A percentile compares a stretch with the other conserved stretches of the same genome.
Evolutionary conservation across 2,888 invertebrate genomes (phyloP).

Genomic region (Apodemia hepburni): DNA sequence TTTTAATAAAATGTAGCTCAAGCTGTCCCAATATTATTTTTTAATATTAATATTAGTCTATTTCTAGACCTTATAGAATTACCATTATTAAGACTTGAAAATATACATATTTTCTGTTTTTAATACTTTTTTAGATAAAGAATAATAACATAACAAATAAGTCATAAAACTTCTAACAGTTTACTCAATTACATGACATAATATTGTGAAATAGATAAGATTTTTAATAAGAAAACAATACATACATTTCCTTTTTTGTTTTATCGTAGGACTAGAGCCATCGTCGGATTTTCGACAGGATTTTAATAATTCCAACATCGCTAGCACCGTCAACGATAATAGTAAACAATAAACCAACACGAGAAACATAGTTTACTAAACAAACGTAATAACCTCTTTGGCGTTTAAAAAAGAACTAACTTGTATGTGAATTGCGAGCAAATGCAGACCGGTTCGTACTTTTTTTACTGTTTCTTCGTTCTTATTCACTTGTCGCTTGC

Average conservation of each 20-base stretch:
- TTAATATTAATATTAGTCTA: no score
- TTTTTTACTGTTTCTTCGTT: neutral
- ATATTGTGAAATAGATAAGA: neutral
- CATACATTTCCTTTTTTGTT: neutral
- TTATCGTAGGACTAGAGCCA: neutral
- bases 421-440: neutral
- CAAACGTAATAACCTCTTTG: neutral
- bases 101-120: no score
- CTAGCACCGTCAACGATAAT: neutral
- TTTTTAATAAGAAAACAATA: neutral
- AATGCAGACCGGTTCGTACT: conserved; percentile 1
- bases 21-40: no score
- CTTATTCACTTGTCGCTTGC: neutral
- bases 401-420: conserved; percentile 2
- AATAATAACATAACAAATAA: no score
- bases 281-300: conserved; percentile 4
- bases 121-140: no score
- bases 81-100: no score
- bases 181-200: neutral
- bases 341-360: neutral
- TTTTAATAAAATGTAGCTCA: no score
- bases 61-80: no score
- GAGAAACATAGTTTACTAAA: neutral
- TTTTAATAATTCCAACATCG: neutral
- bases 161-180: no score